Conservation (phyloP, 2,888 invertebrate species). For the Lithophane semibrunnea region DNA sequence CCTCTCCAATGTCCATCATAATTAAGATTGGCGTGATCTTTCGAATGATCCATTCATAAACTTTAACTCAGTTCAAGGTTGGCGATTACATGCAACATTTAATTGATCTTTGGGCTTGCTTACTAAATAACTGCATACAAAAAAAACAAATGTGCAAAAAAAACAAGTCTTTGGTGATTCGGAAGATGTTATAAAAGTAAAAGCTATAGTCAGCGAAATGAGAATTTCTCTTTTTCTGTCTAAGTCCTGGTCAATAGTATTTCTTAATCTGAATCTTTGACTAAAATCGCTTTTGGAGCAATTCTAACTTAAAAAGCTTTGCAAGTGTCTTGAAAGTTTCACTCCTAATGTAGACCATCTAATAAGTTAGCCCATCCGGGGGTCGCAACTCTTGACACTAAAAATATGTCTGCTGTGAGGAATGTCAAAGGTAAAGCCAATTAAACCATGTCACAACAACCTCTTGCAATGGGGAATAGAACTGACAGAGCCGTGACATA, state of each 20-base stretch:
- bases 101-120: conserved; percentile 12
- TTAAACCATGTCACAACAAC: conserved; percentile 72
- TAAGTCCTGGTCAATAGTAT: neutral
- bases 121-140: neutral
- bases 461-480: conserved; percentile 75
- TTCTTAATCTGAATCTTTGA: neutral
- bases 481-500: conserved; percentile 79
- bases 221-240: neutral
- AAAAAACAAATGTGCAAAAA: neutral
- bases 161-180: neutral
- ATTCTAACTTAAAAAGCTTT: neutral
- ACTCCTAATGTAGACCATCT: neutral
- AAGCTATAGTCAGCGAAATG: too few relatives aligned
- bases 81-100: conserved; percentile 21
- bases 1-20: conserved; percentile 15
- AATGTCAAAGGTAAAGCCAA: conserved; percentile 77
- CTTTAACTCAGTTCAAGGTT: conserved; percentile 39
- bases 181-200: neutral
- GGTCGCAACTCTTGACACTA: conserved; percentile 17
- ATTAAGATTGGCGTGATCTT: conserved; percentile 41
- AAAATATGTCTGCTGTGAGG: conserved; percentile 64
- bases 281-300: neutral
- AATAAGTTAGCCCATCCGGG: neutral
- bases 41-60: conserved; percentile 15
- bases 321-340: neutral